Evolutionary conservation across 1,140 invertebrate genomes (phyloP), one percentile per base, ranked within the genome.

Genomic region (Psix sp.): DNA sequence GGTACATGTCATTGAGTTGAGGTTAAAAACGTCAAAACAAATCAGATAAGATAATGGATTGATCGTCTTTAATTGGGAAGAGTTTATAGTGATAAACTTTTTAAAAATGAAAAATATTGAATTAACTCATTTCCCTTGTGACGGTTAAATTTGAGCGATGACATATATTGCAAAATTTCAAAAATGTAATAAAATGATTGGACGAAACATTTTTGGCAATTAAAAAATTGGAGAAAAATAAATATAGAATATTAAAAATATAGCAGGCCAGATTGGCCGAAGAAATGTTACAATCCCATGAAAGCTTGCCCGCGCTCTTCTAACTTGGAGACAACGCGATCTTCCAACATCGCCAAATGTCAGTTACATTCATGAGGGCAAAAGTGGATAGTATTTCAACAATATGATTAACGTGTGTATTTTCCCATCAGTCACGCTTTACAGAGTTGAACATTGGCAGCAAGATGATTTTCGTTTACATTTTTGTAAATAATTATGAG

Each of bases 251-350:
- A 56, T 36, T 42, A 49, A 63, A 62, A 71, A 54, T 78, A 68
- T 70, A 68, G 52, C 59, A 77, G 66, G 48, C 51, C 49, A 36
- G 80, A 82, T 57, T 83, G 80, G 80, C 15, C 77, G 68, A 83
- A 66, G 79, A 80, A 80, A 77, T 77, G 80, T 24, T 81, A 76
- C 15, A 74, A 62, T 31, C 39, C 71, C 18, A 67, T 75, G 40
- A 66, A 62, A 21, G 45, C 42, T 31, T 38, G 60, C 24, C 18
- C 17, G 17, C 48, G 42, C 9, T 33, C 60, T 20, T 51, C 62
- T 67, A 67, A 56, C 39, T 15, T 49, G 20, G 43, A 54, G 52
- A 75, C 56, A 38, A 38, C 39, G 38, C 48, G 29, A 42, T 35
- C 57, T 31, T 33, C 57, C 35, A 46, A 14, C 31, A 56, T 51